A percentile compares a stretch with the other conserved stretches of the same genome.
These are phyloP conservation scores for Meda fulgida DNA, from an alignment of 2,797 vertebrate genomes.

Conservation along the genomic window DNA sequence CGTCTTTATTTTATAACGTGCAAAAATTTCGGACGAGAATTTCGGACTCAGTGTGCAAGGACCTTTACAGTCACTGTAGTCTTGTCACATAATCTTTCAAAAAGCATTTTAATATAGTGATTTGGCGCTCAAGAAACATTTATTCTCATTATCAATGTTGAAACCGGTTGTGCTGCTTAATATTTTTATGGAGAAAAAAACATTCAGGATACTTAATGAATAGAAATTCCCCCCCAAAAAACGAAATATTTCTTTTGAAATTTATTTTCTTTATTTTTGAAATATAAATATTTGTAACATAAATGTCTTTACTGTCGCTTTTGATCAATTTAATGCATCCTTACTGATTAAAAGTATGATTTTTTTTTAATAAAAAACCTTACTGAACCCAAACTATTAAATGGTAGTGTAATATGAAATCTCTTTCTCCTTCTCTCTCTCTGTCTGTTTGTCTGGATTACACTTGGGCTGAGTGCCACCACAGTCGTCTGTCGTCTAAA, in stretches of 20 bases:
- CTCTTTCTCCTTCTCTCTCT: not conserved
- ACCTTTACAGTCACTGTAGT: not conserved
- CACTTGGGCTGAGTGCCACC: constrained; percentile 62
- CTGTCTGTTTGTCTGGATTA: constrained; percentile 60
- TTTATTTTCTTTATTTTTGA: not conserved
- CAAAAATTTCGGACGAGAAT: too few relatives aligned
- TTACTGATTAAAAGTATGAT: not conserved
- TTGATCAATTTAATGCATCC: not conserved
- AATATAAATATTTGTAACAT: not conserved
- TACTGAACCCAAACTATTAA: not conserved
- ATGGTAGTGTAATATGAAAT: not conserved
- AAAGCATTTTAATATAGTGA: not conserved
- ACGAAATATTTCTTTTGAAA: too few relatives aligned
- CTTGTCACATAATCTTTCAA: not conserved
- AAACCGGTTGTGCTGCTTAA: not conserved
- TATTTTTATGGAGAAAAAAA: not conserved
- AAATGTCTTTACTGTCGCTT: not conserved
- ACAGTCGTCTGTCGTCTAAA: constrained; percentile 69
- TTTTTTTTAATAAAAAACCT: not conserved
- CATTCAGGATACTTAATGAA: not conserved
- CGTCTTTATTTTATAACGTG: too few relatives aligned
- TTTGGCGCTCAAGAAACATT: not conserved
- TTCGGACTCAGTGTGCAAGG: too few relatives aligned
- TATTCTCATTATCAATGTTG: not conserved
- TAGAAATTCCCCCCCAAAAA: not conserved